Evolutionary conservation across 1,140 invertebrate genomes (phyloP), one percentile per base, ranked within the genome.

Genomic region (Ips typographus): DNA sequence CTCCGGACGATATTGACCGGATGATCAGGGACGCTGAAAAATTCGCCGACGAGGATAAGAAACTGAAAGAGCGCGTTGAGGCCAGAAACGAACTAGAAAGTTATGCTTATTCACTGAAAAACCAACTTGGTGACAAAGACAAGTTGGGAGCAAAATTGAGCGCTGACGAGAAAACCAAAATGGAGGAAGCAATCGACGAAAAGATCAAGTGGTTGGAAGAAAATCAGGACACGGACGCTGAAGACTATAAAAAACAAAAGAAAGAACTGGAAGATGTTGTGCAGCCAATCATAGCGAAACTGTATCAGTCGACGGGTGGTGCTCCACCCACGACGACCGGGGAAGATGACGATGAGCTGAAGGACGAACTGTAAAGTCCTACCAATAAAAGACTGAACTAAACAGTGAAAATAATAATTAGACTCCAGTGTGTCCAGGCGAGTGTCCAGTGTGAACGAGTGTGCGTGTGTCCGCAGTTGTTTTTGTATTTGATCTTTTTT

Each of bases 11-110:
- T 76, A 99, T 99, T 76, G 96, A 99, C 77, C 87, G 94, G 52
- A 99, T 99, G 98, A 98, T 99, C 78, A 95, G 94, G 80, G 97
- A 99, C 77, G 96, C 96, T 2, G 97, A 99, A 83, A 96, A 96
- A 79, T 99, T 98, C 81, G 95, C 96, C 38, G 96, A 99, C 77
- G 97, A 99, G 73, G 98, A 99, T 81, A 98, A 97, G 84, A 96
- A 95, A 83, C 82, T 98, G 44, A 99, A 99, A 83, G 96, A 99
- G 80, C 86, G 91, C 56, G 97, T 99, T 1, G 98, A 99, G 80
- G 91, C 97, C 1, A 90, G 95, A 61, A 95, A 94, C 62, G 62
- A 64, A 40, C 84, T 99, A 43, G 98, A 99, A 83, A 96, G 95
- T 40, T 99, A 99, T 76, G 95, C 95, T 0, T 99, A 99, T 80